Evolutionary conservation across 2,797 vertebrate species (phyloP).

Genomic region (Moxostoma hubbsi): DNA sequence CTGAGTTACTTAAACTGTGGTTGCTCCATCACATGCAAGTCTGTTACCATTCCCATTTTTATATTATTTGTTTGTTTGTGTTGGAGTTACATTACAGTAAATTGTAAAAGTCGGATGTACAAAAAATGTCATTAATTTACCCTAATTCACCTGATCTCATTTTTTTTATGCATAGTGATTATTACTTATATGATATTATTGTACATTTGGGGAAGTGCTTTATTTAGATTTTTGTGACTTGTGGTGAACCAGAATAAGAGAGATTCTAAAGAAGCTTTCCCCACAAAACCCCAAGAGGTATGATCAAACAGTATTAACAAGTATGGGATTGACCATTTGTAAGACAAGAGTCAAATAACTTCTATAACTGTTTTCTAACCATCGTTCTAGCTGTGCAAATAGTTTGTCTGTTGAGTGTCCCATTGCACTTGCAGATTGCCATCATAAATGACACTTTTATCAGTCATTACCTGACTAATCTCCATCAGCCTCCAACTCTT

Average conservation of each 20-base stretch:
- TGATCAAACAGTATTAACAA: too few species aligned
- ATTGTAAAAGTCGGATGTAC: not conserved
- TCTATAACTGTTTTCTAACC: not conserved
- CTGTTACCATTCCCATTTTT: not conserved
- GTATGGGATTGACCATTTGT: not conserved
- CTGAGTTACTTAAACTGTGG: not conserved
- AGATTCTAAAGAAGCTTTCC: not conserved
- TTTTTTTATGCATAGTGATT: not conserved
- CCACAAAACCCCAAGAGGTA: not conserved
- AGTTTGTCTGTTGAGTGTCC: slow-evolving; percentile 9
- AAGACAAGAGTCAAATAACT: not conserved
- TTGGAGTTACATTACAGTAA: not conserved
- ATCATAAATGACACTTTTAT: slow-evolving; percentile 5
- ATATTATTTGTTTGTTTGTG: not conserved
- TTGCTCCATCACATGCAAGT: not conserved
- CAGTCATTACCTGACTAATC: slow-evolving; percentile 36
- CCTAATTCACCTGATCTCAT: not conserved
- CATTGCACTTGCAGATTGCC: not conserved
- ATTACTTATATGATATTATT: not conserved
- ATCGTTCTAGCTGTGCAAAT: not conserved
- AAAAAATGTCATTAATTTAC: not conserved
- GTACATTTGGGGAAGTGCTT: not conserved
- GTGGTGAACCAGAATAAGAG: not conserved
- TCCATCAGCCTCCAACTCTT: slow-evolving; percentile 15
- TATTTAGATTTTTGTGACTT: not conserved